These are phyloP conservation scores for Zophobas morio DNA, from an alignment of 1,140 invertebrate genomes.

Conservation along the genomic window DNA sequence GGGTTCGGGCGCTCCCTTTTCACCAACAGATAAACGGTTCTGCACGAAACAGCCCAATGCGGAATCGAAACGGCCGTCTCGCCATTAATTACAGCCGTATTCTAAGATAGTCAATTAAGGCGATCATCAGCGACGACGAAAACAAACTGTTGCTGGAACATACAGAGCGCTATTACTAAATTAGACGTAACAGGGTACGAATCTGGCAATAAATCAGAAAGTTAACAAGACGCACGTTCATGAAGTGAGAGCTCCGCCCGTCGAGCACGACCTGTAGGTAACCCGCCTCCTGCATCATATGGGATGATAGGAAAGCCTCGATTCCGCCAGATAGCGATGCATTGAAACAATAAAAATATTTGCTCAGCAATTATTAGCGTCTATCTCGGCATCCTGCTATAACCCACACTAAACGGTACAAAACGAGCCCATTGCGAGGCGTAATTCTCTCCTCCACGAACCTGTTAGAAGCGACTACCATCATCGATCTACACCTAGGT, in stretches of 20 bases:
- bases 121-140: constrained; percentile 32
- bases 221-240: constrained; percentile 66
- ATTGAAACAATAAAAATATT: constrained; percentile 63
- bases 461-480: not conserved
- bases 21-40: not conserved
- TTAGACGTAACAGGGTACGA: constrained; percentile 48
- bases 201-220: constrained; percentile 65
- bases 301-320: constrained; percentile 58
- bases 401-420: constrained; percentile 45
- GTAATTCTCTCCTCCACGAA: constrained; percentile 29
- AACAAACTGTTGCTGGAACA: constrained; percentile 36
- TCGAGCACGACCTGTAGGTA: constrained; percentile 59
- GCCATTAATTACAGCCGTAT: constrained; percentile 31
- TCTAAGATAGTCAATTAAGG: constrained; percentile 41
- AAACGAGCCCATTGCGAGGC: constrained; percentile 19
- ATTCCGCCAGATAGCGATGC: constrained; percentile 53
- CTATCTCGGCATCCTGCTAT: constrained; percentile 29
- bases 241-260: constrained; percentile 64
- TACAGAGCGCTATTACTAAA: constrained; percentile 44
- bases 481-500: no score
- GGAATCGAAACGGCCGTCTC: constrained; percentile 15
- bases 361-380: constrained; percentile 61
- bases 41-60: constrained; percentile 29
- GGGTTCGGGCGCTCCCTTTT: constrained; percentile 26
- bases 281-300: constrained; percentile 62